These are phyloP conservation scores for Procambarus clarkii DNA, from an alignment of 1,140 invertebrate genomes.

Conservation along the genomic window DNA sequence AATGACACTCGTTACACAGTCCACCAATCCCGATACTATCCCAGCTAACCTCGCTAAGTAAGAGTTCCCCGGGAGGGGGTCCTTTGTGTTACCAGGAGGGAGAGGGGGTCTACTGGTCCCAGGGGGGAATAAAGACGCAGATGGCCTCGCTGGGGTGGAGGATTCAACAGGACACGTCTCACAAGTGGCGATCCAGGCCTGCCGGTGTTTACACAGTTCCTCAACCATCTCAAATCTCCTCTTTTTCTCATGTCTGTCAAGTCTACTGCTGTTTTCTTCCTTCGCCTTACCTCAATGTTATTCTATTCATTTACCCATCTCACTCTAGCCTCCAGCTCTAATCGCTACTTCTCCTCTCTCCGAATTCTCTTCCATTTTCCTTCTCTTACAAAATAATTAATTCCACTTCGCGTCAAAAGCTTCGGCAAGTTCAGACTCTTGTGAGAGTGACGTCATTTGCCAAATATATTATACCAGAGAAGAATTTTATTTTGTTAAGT, in stretches of 20 bases:
- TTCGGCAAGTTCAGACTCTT: too few relatives aligned
- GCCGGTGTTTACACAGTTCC: neutral
- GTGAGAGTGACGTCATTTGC: too few relatives aligned
- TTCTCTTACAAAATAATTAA: too few relatives aligned
- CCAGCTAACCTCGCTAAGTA: conserved; percentile 56
- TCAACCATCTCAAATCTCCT: neutral
- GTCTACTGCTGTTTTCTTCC: too few relatives aligned
- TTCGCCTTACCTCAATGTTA: too few relatives aligned
- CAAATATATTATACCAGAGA: too few relatives aligned
- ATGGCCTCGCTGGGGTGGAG: neutral
- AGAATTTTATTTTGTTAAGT: too few relatives aligned
- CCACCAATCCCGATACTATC: conserved; percentile 51
- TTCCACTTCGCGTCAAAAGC: too few relatives aligned
- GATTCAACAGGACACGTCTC: neutral
- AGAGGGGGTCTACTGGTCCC: neutral
- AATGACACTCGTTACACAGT: conserved; percentile 58
- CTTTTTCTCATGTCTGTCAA: neutral
- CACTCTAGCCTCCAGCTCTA: neutral
- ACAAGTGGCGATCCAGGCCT: neutral
- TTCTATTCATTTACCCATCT: neutral
- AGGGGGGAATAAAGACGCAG: neutral
- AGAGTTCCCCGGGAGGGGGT: conserved; percentile 22
- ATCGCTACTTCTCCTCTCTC: neutral
- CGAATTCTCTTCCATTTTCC: neutral
- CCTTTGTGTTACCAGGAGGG: conserved; percentile 28